phyloP scores from a whole-genome alignment of 2,888 invertebrate species.

The Aporophyla nigra region DNA sequence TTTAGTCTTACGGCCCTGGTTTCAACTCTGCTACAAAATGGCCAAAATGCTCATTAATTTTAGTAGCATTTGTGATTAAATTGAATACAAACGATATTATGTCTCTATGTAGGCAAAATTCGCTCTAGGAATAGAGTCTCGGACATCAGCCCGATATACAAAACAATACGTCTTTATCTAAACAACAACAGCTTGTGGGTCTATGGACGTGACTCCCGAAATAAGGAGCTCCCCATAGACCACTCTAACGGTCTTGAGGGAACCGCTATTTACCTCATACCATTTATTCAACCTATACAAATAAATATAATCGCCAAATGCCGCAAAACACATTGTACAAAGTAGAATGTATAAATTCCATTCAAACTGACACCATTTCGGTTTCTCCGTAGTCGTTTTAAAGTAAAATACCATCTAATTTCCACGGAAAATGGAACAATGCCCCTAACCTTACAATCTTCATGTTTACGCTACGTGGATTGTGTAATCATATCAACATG shows the following conservation, averaged over 20 bases:
- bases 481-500: constrained; percentile 55
- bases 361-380: constrained; percentile 36
- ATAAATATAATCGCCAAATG: constrained; percentile 36
- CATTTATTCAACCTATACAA: constrained; percentile 30
- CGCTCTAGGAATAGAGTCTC: not conserved
- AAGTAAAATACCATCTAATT: constrained; percentile 51
- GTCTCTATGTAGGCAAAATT: not conserved
- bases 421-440: constrained; percentile 56
- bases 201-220: constrained; percentile 27
- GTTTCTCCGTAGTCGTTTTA: constrained; percentile 39
- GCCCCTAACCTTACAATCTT: constrained; percentile 47
- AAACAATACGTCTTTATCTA: constrained; percentile 6
- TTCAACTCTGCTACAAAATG: not conserved
- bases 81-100: not conserved
- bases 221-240: constrained; percentile 20
- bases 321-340: constrained; percentile 36
- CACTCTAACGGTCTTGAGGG: constrained; percentile 14
- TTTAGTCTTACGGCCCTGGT: not conserved
- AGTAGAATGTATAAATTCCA: constrained; percentile 36
- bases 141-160: not conserved
- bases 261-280: constrained; percentile 9
- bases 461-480: constrained; percentile 38
- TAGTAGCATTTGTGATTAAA: not conserved
- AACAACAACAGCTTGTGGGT: constrained; percentile 20
- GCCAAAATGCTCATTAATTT: constrained; percentile 1